Evolutionary conservation across 53 echinoderm and acorn worm genomes (phyloP).

Genomic region (Glandiceps talaboti): DNA sequence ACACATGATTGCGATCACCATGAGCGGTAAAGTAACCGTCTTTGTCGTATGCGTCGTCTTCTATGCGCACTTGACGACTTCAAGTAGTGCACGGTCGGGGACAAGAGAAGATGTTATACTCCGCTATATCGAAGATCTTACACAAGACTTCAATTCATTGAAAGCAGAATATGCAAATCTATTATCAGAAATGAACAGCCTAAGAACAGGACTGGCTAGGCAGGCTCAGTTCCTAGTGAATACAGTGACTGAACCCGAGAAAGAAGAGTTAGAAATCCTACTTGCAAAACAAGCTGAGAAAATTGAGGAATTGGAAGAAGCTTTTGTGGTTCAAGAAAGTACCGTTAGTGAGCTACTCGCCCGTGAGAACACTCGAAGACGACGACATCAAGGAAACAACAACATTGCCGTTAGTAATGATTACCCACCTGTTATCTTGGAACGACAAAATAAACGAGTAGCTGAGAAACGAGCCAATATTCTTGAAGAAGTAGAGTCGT

Average conservation of each 20-base stretch:
- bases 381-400: not conserved
- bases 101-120: not conserved
- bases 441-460: no score
- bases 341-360: not conserved
- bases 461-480: no score
- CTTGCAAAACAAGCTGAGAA: not conserved
- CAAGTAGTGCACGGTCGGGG: not conserved
- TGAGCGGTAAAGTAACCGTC: no score
- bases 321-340: not conserved
- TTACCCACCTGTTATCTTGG: no score
- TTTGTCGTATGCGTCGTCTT: no score
- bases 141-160: not conserved
- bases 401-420: no score
- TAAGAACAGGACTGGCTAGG: not conserved
- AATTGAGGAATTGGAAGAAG: not conserved
- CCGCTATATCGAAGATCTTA: not conserved
- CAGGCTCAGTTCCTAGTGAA: not conserved
- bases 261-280: not conserved
- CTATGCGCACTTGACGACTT: no score
- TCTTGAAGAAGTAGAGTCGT: no score
- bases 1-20: no score
- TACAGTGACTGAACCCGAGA: not conserved
- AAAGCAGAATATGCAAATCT: not conserved
- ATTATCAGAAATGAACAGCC: not conserved
- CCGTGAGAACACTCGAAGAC: not conserved